These are phyloP conservation scores for Paraplagusia blochii DNA, from an alignment of 2,113 vertebrate genomes.

Conservation along the genomic window DNA sequence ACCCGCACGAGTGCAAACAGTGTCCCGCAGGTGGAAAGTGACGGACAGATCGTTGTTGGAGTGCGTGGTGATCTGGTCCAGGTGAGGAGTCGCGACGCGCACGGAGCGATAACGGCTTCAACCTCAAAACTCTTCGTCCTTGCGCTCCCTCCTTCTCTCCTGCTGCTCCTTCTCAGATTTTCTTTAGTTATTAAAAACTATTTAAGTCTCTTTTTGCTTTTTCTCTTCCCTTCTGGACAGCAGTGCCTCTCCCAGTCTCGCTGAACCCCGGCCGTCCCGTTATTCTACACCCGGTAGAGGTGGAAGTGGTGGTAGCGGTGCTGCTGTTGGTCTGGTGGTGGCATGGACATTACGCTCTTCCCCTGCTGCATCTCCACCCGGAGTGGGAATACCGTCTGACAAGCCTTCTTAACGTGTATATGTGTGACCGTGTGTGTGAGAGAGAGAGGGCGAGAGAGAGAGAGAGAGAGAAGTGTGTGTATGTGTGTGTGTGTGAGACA, in stretches of 20 bases:
- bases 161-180: slow-evolving; percentile 27
- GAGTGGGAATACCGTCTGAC: slow-evolving; percentile 72
- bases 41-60: slow-evolving; percentile 29
- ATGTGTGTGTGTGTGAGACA: no score
- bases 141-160: slow-evolving; percentile 14
- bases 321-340: slow-evolving; percentile 77
- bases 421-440: no score
- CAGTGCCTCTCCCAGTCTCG: slow-evolving; percentile 52
- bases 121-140: no score
- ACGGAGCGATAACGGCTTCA: no score
- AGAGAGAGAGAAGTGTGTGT: no score
- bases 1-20: slow-evolving; percentile 53
- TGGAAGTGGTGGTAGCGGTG: slow-evolving; percentile 60
- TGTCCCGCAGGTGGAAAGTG: slow-evolving; percentile 46
- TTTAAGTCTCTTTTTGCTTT: slow-evolving; percentile 46
- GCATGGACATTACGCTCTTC: slow-evolving; percentile 70
- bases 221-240: slow-evolving; percentile 41
- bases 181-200: slow-evolving; percentile 65
- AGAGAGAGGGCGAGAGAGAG: no score
- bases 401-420: slow-evolving; percentile 28
- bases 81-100: slow-evolving; percentile 25
- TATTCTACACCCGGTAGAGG: slow-evolving; percentile 73
- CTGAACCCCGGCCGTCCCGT: slow-evolving; percentile 76
- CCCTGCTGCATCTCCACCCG: slow-evolving; percentile 78
- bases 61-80: slow-evolving; percentile 21